Conservation (phyloP, 2,113 vertebrate genomes). For the Setophaga kirtlandii region DNA sequence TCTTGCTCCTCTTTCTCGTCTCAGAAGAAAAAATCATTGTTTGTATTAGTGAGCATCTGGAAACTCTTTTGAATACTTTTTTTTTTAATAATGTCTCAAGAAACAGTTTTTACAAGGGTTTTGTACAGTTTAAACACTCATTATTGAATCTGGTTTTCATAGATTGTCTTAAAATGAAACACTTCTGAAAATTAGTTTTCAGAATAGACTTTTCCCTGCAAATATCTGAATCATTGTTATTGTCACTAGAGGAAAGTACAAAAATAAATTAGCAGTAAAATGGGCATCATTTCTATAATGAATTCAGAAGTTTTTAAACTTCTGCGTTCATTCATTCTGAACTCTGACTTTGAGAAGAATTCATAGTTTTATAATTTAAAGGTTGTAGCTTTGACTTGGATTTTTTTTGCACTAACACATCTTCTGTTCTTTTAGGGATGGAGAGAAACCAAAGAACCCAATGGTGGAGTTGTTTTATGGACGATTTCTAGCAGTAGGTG, state of each 20-base stretch:
- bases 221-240: neutral
- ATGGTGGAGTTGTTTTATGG: conserved; percentile 99
- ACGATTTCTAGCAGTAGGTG: conserved; percentile 92
- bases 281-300: neutral
- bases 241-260: neutral
- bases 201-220: neutral
- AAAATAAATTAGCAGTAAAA: neutral
- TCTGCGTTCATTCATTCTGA: neutral
- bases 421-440: conserved; percentile 80
- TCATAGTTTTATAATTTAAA: neutral
- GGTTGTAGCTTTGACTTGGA: neutral
- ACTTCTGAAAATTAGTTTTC: neutral
- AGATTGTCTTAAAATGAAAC: neutral
- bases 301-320: neutral
- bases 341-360: neutral
- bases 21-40: neutral
- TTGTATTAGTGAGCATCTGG: neutral
- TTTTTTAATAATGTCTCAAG: neutral
- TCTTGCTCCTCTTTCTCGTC: neutral
- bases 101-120: neutral
- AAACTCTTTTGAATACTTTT: neutral
- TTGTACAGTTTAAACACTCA: neutral
- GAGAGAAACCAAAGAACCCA: conserved; percentile 97
- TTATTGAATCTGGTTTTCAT: neutral
- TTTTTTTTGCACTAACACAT: neutral